Evolutionary conservation across 2,113 vertebrate genomes (phyloP), one percentile per base, ranked within the genome.

Genomic region (Galemys pyrenaicus): DNA sequence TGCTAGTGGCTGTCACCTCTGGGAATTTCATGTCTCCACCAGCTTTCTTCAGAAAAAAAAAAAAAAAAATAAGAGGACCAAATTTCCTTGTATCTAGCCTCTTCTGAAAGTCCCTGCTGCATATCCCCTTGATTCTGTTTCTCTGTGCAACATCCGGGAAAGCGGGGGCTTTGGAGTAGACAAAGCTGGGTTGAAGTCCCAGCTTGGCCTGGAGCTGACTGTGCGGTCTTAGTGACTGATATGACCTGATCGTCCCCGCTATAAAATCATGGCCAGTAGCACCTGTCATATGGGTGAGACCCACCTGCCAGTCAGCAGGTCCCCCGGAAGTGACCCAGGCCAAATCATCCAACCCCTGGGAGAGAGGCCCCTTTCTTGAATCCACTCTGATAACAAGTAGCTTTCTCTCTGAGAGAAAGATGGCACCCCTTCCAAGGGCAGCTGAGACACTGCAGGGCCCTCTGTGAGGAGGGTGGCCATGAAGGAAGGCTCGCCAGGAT

Each of bases 41-140:
- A 11, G 16, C 77, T 87, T 39, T 58, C 44, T 56, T 64, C 22
- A 67, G 65, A 56, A 68, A 81, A 41, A 28, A 56, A 79, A 30
- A 56, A 68, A 81, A 41, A 28, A 56, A 79, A 30, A 58, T 79
- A 20, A 22, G 39, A 37, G 11, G 67, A 51, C 17, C 28, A 22
- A 17, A 44, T n/a, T 6, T 60, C 22, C 64, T 54, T 15, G 17
- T 24, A 10, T 26, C 70, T 11, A 30, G 26, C 26, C 54, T 20
- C 0, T 5, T 12, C 26, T 12, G 32, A n/a, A 39, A 49, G 22
- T 9, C 62, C 12, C 24, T 0, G 0, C 26, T 16, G n/a, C 17
- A 17, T 17, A 6, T 30, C 1, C 13, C 39, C 12, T 12, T 4
- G 13, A 32, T 41, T 68, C 37, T 89, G 46, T 68, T 86, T 37